Conservation (phyloP, 2,113 vertebrate species). For the Lethenteron reissneri region DNA sequence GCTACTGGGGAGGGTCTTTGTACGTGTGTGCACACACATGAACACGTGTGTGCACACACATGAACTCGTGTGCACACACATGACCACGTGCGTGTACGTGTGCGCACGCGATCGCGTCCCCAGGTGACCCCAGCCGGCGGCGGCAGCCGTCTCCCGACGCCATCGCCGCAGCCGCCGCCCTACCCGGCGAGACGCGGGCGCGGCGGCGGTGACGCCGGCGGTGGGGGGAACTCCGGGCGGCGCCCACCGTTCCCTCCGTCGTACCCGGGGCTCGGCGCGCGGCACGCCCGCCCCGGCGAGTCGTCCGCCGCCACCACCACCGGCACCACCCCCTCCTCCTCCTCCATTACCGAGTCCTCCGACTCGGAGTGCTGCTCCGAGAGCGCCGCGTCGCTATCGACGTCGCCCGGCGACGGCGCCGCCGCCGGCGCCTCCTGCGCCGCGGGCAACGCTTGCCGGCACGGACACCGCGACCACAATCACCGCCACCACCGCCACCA, state of each 20-base stretch:
- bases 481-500: constrained; percentile 40
- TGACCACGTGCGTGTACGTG: too few relatives aligned
- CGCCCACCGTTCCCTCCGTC: constrained; percentile 11
- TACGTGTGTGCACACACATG: too few relatives aligned
- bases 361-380: constrained; percentile 44
- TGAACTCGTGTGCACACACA: too few relatives aligned
- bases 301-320: constrained; percentile 20
- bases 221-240: constrained; percentile 20
- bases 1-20: too few relatives aligned
- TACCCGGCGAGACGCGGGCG: constrained; percentile 34
- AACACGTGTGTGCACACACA: too few relatives aligned
- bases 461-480: constrained; percentile 49
- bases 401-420: constrained; percentile 26
- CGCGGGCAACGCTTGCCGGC: constrained; percentile 28
- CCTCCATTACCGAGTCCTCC: constrained; percentile 31
- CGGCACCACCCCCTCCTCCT: constrained; percentile 19
- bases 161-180: constrained; percentile 23
- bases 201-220: constrained; percentile 32
- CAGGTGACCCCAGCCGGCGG: constrained; percentile 22
- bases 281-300: constrained; percentile 24
- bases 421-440: constrained; percentile 26
- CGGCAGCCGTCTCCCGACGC: constrained; percentile 21
- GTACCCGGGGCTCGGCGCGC: background rate
- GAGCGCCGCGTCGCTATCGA: constrained; percentile 34
- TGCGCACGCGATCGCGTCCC: background rate